phyloP scores from a whole-genome alignment of 1,140 invertebrate species.

The Drosophila baimaii region DNA sequence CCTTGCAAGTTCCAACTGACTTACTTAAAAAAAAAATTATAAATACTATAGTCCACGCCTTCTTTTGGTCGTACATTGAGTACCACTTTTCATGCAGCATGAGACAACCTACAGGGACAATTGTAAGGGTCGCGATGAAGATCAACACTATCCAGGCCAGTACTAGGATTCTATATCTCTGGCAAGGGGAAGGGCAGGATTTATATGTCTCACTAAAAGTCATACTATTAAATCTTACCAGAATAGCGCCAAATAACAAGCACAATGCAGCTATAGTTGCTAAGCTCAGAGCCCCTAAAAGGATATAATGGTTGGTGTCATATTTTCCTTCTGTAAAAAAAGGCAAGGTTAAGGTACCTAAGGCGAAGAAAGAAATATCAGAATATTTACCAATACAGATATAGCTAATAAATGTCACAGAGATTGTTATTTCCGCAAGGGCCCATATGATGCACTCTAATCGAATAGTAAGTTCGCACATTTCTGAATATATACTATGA shows the following conservation, averaged over 20 bases:
- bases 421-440: not conserved
- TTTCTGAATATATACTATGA: no score
- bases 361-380: not conserved
- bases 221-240: not conserved
- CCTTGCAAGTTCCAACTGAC: not conserved
- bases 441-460: conserved; percentile 7
- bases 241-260: not conserved
- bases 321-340: not conserved
- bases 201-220: not conserved
- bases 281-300: not conserved
- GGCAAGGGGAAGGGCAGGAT: not conserved
- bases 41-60: no score
- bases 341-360: accelerated
- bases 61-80: accelerated
- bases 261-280: not conserved
- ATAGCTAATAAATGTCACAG: not conserved
- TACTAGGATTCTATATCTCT: not conserved
- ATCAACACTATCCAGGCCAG: not conserved
- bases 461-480: not conserved
- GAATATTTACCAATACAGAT: not conserved
- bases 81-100: not conserved
- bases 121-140: no score
- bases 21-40: not conserved
- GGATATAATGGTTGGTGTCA: not conserved
- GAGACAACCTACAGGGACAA: no score